Conservation (phyloP, 2,888 invertebrate genomes). For the Strigamia transsilvanica region DNA sequence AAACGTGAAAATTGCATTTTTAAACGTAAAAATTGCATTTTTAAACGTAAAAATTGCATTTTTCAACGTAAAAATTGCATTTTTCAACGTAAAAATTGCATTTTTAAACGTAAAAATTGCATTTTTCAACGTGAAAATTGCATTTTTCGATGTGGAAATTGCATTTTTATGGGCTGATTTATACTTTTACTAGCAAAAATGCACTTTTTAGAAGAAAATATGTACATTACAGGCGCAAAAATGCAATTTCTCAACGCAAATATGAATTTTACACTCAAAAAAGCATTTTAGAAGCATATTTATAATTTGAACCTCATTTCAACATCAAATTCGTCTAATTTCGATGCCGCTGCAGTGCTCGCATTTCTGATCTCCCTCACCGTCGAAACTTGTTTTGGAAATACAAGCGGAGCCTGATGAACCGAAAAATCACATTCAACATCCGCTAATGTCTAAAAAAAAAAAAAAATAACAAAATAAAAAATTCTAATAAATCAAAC, state of each 20-base stretch:
- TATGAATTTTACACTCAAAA: neutral
- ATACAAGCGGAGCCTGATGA: constrained; percentile 63
- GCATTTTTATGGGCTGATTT: no score
- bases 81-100: no score
- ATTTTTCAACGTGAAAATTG: no score
- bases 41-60: no score
- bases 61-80: no score
- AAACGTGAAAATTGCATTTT: no score
- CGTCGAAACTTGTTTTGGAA: constrained; percentile 65
- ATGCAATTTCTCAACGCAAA: neutral
- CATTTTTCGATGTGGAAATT: no score
- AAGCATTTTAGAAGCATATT: neutral
- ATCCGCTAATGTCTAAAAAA: constrained; percentile 63
- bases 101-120: no score
- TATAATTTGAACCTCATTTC: constrained; percentile 62
- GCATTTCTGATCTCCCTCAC: constrained; percentile 65
- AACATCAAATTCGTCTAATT: constrained; percentile 66
- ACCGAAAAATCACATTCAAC: constrained; percentile 63
- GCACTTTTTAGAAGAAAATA: no score
- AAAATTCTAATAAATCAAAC: constrained; percentile 33
- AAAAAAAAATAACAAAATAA: constrained; percentile 57
- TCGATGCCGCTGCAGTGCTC: constrained; percentile 65
- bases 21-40: no score
- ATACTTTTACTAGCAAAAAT: no score
- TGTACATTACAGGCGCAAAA: no score